Conservation (phyloP, 2,797 vertebrate genomes). For the Gallinago stenura region DNA sequence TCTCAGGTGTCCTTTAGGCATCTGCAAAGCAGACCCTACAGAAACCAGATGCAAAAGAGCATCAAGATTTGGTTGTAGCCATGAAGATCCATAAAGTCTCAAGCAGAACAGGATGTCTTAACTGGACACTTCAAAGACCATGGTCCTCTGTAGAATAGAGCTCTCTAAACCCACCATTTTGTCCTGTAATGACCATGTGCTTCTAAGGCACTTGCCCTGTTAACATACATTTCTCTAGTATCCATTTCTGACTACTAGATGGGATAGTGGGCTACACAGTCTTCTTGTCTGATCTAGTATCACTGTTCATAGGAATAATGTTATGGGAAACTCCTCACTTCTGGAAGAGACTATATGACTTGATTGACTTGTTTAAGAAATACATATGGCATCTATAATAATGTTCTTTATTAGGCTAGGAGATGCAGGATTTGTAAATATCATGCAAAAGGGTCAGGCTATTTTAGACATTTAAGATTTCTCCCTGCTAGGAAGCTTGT, state of each 20-base stretch:
- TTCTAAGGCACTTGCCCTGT: not conserved
- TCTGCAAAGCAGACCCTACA: not conserved
- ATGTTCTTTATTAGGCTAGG: not conserved
- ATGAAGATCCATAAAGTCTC: not conserved
- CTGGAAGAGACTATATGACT: not conserved
- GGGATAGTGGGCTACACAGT: not conserved
- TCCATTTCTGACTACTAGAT: not conserved
- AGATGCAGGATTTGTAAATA: not conserved
- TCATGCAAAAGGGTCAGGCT: not conserved
- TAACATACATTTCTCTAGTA: accelerated
- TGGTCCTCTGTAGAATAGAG: not conserved
- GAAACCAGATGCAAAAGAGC: not conserved
- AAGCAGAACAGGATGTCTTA: not conserved
- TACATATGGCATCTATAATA: not conserved
- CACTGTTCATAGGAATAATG: not conserved
- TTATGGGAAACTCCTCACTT: not conserved
- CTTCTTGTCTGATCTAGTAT: not conserved
- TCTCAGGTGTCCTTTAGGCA: not conserved
- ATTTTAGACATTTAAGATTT: not conserved
- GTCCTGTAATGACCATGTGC: not conserved
- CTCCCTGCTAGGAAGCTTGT: not conserved
- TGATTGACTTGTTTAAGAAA: not conserved
- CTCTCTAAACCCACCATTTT: not conserved
- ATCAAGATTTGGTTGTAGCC: not conserved
- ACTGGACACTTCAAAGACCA: not conserved